Conservation (phyloP, 1,140 invertebrate genomes). For the Trichonephila clavata region DNA sequence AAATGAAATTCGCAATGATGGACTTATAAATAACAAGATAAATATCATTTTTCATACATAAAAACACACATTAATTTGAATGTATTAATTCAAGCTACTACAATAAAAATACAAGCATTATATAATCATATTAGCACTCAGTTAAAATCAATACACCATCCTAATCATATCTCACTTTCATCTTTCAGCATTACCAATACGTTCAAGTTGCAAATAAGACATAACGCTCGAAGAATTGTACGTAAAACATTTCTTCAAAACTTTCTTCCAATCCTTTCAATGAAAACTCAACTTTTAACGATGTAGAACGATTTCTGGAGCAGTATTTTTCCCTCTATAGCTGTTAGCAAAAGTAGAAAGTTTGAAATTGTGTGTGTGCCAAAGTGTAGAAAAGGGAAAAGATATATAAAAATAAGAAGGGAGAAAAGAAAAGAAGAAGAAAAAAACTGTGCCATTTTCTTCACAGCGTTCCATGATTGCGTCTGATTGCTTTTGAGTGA, state of each 20-base stretch:
- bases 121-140: neutral
- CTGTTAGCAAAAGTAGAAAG: neutral
- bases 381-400: neutral
- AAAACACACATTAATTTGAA: too few species aligned
- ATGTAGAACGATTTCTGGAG: neutral
- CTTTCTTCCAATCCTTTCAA: neutral
- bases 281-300: too few species aligned
- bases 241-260: neutral
- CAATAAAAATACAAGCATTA: neutral
- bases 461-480: constrained; percentile 25
- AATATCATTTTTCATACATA: too few species aligned
- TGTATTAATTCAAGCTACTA: too few species aligned
- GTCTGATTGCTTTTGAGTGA: constrained; percentile 35
- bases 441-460: constrained; percentile 17
- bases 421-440: neutral
- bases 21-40: too few species aligned
- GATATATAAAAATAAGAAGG: constrained; percentile 1
- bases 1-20: too few species aligned
- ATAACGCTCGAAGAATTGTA: neutral
- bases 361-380: constrained; percentile 22
- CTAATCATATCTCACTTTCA: neutral
- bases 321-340: neutral
- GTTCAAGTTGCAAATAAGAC: neutral
- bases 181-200: neutral
- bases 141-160: neutral